Evolutionary conservation across 2,797 vertebrate genomes (phyloP), one percentile per base, ranked within the genome.

Genomic region (Sitta carolinensis): DNA sequence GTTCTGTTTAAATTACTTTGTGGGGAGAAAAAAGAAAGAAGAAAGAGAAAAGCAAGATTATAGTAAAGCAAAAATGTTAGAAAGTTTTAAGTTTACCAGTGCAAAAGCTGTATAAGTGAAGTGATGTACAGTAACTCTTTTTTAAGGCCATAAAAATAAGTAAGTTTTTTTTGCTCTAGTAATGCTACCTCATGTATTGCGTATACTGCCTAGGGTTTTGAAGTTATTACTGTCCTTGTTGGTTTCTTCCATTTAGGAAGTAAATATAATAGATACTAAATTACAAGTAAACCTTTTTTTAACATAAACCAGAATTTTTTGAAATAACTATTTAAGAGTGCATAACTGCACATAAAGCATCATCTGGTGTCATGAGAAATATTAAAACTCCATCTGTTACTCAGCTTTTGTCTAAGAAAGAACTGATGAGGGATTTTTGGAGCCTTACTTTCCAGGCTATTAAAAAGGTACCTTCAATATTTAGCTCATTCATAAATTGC

Each of bases 351-450:
- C 50, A 52, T 38, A 72, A 87, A 58, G 40, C 55, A 64, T 96
- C 66, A 62, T 87, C 62, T 91, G 75, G 73, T 91, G 54, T 89
- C 54, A 50, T 78, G 29, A 78, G 78, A 91, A 91, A 87, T 85
- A 77, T 68, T 94, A 68, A 85, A 94, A 84, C 54, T 90, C 86
- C 72, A 89, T 94, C 87, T 95, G 93, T 93, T 89, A 91, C 36
- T 78, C 68, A 70, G 30, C 1, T 13, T 84, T 94, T 90, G 36
- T 85, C 62, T 38, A 55, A 91, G 61, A 72, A 78, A 55, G 34
- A 87, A 27, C 16, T 72, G 55, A 25, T 75, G 29, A 85, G 29
- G 59, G 48, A 22, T 78, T 94, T 90, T 72, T 89, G 18, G 34
- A 93, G 32, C 34, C 42, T 87, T 70, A n/a, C 85, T 92, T 93